phyloP scores from a whole-genome alignment of 2,113 vertebrate species.

The Mirza zaza region DNA sequence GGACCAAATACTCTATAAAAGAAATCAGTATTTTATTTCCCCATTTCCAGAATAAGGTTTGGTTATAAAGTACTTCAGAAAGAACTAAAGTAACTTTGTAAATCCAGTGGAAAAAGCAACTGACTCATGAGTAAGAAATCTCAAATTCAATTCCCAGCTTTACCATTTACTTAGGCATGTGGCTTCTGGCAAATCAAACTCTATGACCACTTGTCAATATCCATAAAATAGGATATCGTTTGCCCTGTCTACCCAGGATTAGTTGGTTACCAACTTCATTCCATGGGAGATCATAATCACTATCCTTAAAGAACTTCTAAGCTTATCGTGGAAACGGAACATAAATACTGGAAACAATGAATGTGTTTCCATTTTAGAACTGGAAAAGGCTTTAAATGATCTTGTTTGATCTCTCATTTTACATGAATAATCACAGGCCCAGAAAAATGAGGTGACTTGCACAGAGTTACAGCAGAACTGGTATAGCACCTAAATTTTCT shows the following conservation, averaged over 20 bases:
- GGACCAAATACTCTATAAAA: neutral
- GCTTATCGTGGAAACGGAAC: slow-evolving; percentile 11
- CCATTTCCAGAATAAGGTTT: slow-evolving; percentile 11
- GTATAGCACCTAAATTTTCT: neutral
- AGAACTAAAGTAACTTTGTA: slow-evolving; percentile 10
- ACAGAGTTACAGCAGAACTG: neutral
- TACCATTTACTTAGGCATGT: neutral
- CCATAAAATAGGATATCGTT: neutral
- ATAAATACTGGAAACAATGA: slow-evolving; percentile 7
- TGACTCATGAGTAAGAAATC: slow-evolving; percentile 40
- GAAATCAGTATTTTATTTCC: slow-evolving; percentile 34
- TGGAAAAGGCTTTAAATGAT: neutral
- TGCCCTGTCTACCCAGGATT: slow-evolving; percentile 1
- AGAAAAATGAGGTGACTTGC: neutral
- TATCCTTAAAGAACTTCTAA: neutral
- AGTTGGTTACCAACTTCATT: neutral
- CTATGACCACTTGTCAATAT: neutral
- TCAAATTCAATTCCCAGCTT: slow-evolving; percentile 15
- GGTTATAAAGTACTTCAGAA: neutral
- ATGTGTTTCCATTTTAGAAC: slow-evolving; percentile 33
- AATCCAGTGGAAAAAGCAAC: slow-evolving; percentile 13
- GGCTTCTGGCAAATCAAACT: slow-evolving; percentile 42
- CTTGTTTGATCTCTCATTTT: neutral
- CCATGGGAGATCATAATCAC: neutral
- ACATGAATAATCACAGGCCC: neutral